Conservation (phyloP, 2,113 vertebrate species). For the Lophotis ruficrista region DNA sequence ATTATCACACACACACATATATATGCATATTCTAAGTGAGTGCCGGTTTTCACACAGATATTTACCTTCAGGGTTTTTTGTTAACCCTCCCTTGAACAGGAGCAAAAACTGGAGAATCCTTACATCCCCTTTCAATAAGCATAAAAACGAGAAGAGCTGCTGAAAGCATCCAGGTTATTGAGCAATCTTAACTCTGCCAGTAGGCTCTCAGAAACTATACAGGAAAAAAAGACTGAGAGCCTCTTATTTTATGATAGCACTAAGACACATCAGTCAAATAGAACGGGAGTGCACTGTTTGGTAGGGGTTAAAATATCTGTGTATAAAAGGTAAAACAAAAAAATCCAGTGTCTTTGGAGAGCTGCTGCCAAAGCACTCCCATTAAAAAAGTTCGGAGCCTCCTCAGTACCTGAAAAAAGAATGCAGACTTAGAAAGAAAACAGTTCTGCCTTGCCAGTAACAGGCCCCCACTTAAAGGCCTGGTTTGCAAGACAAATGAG, state of each 20-base stretch:
- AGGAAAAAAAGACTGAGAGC: neutral
- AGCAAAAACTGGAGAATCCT: neutral
- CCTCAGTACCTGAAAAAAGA: no score
- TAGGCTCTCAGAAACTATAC: neutral
- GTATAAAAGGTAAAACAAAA: neutral
- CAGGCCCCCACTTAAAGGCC: neutral
- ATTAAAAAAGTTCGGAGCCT: no score
- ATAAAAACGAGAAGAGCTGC: neutral
- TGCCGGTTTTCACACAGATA: neutral
- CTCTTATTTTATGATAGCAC: neutral
- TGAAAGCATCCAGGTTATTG: neutral
- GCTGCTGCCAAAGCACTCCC: neutral
- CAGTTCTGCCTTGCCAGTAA: neutral
- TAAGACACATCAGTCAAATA: neutral
- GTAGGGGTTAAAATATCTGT: neutral
- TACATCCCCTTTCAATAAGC: neutral
- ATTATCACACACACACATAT: no score
- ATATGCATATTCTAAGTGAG: neutral
- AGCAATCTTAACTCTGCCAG: neutral
- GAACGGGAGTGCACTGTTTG: neutral
- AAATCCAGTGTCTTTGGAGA: neutral
- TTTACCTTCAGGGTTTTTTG: neutral
- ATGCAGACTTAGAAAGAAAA: neutral
- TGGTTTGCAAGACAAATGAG: neutral
- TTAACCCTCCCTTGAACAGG: neutral